Percentiles rank a stretch among this genome's conserved stretches.
Conservation (phyloP, 2,888 invertebrate species). For the Epicampocera succincta region DNA sequence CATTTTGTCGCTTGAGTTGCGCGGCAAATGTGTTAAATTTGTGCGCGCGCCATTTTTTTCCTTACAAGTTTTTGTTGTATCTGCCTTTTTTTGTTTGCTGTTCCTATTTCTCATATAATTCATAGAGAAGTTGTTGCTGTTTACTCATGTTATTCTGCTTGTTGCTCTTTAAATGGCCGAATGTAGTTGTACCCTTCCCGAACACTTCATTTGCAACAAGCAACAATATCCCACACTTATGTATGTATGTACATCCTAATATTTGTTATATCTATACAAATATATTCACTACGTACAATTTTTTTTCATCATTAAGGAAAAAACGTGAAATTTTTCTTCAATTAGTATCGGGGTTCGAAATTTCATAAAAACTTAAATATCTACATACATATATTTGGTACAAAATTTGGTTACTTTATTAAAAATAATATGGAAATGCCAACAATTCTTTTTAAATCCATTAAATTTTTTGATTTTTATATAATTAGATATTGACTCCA, state of each 20-base stretch:
- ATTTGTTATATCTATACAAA: slow-evolving; percentile 30
- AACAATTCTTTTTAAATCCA: too few species aligned
- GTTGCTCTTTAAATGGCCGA: slow-evolving; percentile 26
- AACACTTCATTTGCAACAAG: slow-evolving; percentile 28
- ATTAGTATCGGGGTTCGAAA: background rate
- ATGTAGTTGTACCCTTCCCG: slow-evolving; percentile 25
- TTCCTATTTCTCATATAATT: slow-evolving; percentile 61
- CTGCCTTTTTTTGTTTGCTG: slow-evolving; percentile 38
- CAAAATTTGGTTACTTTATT: too few species aligned
- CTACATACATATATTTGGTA: too few species aligned
- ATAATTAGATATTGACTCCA: too few species aligned
- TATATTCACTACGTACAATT: background rate
- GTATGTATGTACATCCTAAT: slow-evolving; percentile 17
- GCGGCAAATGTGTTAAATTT: slow-evolving; percentile 69
- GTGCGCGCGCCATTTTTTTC: slow-evolving; percentile 69
- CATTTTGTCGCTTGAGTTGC: slow-evolving; percentile 70
- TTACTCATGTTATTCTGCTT: slow-evolving; percentile 52
- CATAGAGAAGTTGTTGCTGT: slow-evolving; percentile 46
- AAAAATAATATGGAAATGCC: too few species aligned
- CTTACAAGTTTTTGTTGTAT: slow-evolving; percentile 29
- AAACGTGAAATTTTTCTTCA: background rate
- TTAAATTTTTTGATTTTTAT: too few species aligned
- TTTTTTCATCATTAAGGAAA: slow-evolving; percentile 5
- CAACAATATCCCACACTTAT: slow-evolving; percentile 34
- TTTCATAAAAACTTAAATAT: background rate